A percentile compares a stretch with the other conserved stretches of the same genome.
phyloP scores from a whole-genome alignment of 2,797 vertebrate species.

The Hippopotamyrus pictus region DNA sequence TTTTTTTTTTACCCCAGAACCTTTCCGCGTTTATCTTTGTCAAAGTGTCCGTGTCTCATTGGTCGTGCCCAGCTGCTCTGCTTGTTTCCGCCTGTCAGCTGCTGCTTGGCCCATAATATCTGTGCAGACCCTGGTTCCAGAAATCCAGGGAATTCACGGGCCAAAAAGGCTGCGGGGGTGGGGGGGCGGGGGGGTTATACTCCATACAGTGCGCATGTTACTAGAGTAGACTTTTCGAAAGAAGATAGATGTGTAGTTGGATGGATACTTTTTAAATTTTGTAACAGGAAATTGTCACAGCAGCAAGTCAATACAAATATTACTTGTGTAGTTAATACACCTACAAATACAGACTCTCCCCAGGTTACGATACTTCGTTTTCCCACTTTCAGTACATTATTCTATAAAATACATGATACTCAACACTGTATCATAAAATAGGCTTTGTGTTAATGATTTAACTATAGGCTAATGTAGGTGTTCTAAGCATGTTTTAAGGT shows the following conservation, averaged over 20 bases:
- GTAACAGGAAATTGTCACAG: not conserved
- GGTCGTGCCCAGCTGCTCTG: conserved; percentile 23
- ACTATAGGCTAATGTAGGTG: not conserved
- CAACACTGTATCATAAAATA: not conserved
- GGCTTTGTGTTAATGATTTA: not conserved
- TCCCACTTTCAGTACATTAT: not conserved
- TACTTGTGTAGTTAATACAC: not conserved
- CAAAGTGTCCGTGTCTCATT: conserved; percentile 46
- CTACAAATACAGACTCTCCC: not conserved
- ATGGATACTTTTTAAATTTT: not conserved
- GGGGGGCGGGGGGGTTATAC: not conserved
- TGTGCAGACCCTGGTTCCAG: not conserved
- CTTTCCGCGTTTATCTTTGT: conserved; percentile 63
- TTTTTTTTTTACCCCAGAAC: conserved; percentile 52
- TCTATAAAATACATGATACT: not conserved
- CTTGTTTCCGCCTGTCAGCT: not conserved
- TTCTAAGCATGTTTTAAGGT: not conserved
- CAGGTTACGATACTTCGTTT: not conserved
- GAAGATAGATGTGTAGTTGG: not conserved
- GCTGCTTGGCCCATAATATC: conserved; percentile 11
- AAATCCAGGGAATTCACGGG: not conserved
- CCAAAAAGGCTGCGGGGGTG: not conserved
- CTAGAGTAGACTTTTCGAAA: not conserved
- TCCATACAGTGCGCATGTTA: not conserved
- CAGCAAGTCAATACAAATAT: not conserved